Evolutionary conservation across 2,888 invertebrate genomes (phyloP).

Genomic region (Polymixis flavicincta): DNA sequence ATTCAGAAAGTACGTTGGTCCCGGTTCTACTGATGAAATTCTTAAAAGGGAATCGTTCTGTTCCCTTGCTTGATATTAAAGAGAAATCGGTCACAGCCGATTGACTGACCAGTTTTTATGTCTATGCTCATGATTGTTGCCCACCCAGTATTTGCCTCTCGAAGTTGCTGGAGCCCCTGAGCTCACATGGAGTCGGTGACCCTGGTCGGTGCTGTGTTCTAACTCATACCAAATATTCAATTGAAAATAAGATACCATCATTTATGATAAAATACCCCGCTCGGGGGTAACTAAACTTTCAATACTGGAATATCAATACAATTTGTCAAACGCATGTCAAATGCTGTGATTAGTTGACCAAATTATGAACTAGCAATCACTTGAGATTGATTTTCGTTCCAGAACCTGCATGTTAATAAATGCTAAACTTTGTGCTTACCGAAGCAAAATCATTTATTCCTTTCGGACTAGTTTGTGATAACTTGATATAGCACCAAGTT

Average conservation of each 20-base stretch:
- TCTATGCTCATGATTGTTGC: no score
- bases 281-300: not conserved
- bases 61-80: not conserved
- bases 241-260: not conserved
- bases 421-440: not conserved
- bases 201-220: not conserved
- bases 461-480: no score
- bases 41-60: no score
- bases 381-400: not conserved
- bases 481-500: not conserved
- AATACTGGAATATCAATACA: not conserved
- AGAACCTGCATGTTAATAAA: not conserved
- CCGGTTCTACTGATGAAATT: no score
- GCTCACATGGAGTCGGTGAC: not conserved
- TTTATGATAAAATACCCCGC: not conserved
- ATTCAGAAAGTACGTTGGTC: no score
- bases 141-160: not conserved
- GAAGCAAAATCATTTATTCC: not conserved
- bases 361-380: not conserved
- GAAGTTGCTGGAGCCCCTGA: not conserved
- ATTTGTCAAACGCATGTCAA: not conserved
- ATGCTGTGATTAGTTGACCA: not conserved
- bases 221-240: not conserved
- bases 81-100: not conserved
- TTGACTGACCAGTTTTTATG: not conserved